Base-by-base conservation (phyloP, 2,113 vertebrate species). In the Cheirogaleus medius region DNA sequence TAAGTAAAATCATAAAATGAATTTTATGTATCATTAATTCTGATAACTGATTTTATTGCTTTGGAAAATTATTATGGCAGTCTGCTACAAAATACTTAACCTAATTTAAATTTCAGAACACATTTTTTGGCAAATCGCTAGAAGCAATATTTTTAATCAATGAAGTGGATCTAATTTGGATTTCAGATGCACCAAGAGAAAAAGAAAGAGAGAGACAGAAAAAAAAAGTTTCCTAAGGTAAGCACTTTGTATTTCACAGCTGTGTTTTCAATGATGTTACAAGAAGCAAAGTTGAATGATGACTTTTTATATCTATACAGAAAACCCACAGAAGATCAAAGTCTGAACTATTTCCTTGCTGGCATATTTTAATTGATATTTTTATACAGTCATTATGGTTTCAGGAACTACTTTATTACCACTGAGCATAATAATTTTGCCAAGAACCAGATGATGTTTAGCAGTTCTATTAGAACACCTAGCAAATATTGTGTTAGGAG, bases 11-110 rank as follows among this genome's bases (percentile, higher is more conserved):
- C 83, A 87, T 97, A 98, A 98, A 98, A 98, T 94, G 64, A 97
- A 98, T 98, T 98, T 98, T 98, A 98, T 98, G 96, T 98, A 88
- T 97, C 98, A 98, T 98, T 98, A 99, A 98, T 98, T 98, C 97
- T 97, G 98, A 95, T 98, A 98, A 98, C 96, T 96, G 94, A 98
- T 98, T 98, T 98, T 98, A 98, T 98, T 98, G 96, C 97, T 98
- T 98, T 80, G 60, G 95, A 98, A 98, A 98, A 98, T 98, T 97
- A 98, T 98, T 98, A 98, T 98, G 91, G 94, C 94, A 98, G 94
- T 97, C 97, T 98, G 97, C 97, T 98, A 97, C 97, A 98, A 98
- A 98, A 98, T 98, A 97, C 96, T 98, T 98, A 97, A 96, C 92
- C 93, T 98, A 98, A 98, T 98, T 98, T 98, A 98, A 98, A 98